Conservation (phyloP, 2,888 invertebrate species). For the Lagria hirta region DNA sequence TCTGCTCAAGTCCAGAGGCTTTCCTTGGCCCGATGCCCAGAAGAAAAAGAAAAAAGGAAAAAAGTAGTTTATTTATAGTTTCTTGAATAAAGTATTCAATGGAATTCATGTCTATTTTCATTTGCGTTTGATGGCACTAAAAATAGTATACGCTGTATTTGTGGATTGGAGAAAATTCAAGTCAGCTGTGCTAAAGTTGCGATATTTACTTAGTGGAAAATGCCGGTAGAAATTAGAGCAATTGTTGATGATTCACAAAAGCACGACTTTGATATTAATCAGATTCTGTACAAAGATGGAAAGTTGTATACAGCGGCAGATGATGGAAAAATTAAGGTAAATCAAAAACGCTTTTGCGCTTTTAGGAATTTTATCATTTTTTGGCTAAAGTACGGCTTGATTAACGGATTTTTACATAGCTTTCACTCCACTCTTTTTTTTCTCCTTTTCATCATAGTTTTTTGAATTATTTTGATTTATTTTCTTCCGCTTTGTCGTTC, state of each 20-base stretch:
- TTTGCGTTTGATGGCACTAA: neutral
- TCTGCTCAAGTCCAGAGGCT: constrained; percentile 80
- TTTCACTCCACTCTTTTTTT: too few relatives aligned
- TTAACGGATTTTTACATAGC: too few relatives aligned
- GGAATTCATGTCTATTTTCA: too few relatives aligned
- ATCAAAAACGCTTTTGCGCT: too few relatives aligned
- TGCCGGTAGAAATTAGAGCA: constrained; percentile 45
- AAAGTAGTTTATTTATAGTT: too few relatives aligned
- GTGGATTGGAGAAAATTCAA: neutral
- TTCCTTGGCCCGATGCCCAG: constrained; percentile 84
- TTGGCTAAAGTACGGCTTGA: too few relatives aligned
- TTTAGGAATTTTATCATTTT: constrained; percentile 1
- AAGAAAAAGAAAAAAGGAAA: constrained; percentile 86
- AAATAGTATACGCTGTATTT: neutral
- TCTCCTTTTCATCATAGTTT: too few relatives aligned
- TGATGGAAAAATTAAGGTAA: constrained; percentile 58
- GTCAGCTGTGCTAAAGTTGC: too few relatives aligned
- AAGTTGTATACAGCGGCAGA: constrained; percentile 56
- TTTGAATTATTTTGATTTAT: too few relatives aligned
- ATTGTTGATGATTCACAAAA: constrained; percentile 50
- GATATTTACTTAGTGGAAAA: too few relatives aligned
- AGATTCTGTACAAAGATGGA: constrained; percentile 51
- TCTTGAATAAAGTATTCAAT: too few relatives aligned
- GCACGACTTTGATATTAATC: constrained; percentile 54
- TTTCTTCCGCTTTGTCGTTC: too few relatives aligned